phyloP scores from a whole-genome alignment of 2,888 invertebrate genomes.

The Tanypteryx hageni region DNA sequence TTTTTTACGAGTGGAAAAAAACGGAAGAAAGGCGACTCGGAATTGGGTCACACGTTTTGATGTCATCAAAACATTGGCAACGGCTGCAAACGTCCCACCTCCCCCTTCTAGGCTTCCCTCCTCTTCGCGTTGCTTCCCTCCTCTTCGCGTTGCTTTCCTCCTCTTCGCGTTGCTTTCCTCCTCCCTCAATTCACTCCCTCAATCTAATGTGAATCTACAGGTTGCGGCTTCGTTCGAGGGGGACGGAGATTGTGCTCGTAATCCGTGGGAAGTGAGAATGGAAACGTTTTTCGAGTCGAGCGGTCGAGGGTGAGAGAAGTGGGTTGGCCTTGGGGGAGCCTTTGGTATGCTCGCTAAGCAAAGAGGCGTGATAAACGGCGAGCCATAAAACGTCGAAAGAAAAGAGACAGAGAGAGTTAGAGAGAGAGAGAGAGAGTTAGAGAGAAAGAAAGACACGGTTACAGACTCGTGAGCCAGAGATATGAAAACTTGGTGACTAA shows the following conservation, averaged over 20 bases:
- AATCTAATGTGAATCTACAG: conserved; percentile 36
- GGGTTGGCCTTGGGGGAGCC: neutral
- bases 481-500: neutral
- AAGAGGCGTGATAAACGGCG: conserved; percentile 48
- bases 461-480: neutral
- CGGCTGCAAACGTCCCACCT: neutral
- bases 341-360: conserved; percentile 33
- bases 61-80: neutral
- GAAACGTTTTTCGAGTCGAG: neutral
- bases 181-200: neutral
- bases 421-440: neutral
- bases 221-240: neutral
- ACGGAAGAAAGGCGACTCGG: neutral
- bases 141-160: neutral
- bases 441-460: neutral
- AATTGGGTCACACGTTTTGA: neutral
- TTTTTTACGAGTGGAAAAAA: conserved; percentile 6
- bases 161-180: neutral
- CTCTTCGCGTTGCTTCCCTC: neutral
- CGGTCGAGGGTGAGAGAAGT: neutral
- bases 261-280: conserved; percentile 17
- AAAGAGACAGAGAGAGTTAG: neutral
- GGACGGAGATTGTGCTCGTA: neutral
- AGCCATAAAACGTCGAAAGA: neutral
- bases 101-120: neutral